Base-by-base conservation (phyloP, 2,888 invertebrate species). In the Brachyptera putata region DNA sequence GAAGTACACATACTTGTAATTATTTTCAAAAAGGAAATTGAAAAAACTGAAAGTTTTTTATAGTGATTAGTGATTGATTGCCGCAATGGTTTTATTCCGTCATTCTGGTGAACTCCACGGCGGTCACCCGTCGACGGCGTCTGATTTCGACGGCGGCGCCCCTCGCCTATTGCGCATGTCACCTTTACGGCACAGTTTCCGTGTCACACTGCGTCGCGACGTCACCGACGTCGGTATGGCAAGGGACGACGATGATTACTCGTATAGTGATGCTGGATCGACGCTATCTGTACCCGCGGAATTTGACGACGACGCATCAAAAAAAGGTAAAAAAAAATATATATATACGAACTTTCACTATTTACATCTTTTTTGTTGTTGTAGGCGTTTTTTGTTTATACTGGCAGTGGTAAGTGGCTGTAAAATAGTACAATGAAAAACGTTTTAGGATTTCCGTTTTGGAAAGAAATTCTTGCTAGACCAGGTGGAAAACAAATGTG, bases 101-200 rank as follows among this genome's bases (percentile, higher is more conserved):
- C 37, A 37, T n/a, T 57, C 61, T 22, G 61, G 57, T 21, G 43
- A 14, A 11, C 16, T 43, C 3, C 11, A 25, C 57, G 11, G 25
- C n/a, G 46, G 46, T 22, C 21, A 16, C 37, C 11, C 43, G 16
- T 18, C 18, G 34, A 26, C 57, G 2, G 18, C 37, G 14, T 16
- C 70, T 57, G 76, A 76, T 63, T 76, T 76, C 53, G 82, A 80
- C 72, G 82, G 81, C 69, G 82, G 80, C 72, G 82, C 81, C 69
- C 84, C 80, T 73, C 82, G 79, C 68, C 72, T 82, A 68, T 73
- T 81, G 71, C 79, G 81, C 64, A 81, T 82, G 79, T 79, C 82
- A 46, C 81, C 82, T 63, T 75, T 81, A 41, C 72, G 81, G 25
- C 81, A 82, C 72, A 81, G 81, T 72, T 79, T 81, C 68, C 36